Base-by-base conservation (phyloP, 2,888 invertebrate genomes). In the Heliconius cydno region DNA sequence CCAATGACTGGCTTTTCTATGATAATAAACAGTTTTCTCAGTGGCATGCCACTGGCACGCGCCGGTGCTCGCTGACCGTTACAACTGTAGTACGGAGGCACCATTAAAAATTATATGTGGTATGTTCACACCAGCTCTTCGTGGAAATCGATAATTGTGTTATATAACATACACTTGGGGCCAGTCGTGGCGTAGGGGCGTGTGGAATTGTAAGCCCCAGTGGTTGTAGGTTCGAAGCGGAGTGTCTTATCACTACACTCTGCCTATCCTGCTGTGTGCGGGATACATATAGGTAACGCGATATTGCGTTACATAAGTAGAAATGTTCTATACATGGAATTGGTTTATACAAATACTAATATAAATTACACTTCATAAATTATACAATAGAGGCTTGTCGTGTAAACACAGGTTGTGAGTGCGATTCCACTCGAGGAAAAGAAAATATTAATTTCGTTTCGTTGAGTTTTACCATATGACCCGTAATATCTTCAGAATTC, bases 31-130 rank as follows among this genome's bases (percentile, higher is more conserved):
- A 77, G 80, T 77, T 78, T 67, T 65, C 46, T 30, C 66, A 70
- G 41, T 75, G 75, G 75, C 75, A 75, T 46, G 66, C 63, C 76
- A 79, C 28, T 68, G 79, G 79, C 78, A 75, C 81, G 79, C 75
- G 79, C 78, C 78, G 57, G 66, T 77, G 74, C 63, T 77, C 72
- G 77, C 25, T 63, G 77, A 79, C 82, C 82, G 82, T 82, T 82
- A 82, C 82, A 82, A 82, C 82, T 80, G 80, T 80, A 77, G 82
- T 75, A 74, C 46, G 41, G 60, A 77, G 72, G 63, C 65, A 46
- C 66, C 66, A 77, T 77, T 80, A 80, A 68, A 75, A 71, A 79
- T 80, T 79, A 80, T 77, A 71, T 71, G 78, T 77, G 82, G 74
- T 22, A 71, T 57, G 75, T 80, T 78, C 68, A 77, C 76, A 71